Evolutionary conservation across 2,113 vertebrate species (phyloP).

Genomic region (Tamias sibiricus): DNA sequence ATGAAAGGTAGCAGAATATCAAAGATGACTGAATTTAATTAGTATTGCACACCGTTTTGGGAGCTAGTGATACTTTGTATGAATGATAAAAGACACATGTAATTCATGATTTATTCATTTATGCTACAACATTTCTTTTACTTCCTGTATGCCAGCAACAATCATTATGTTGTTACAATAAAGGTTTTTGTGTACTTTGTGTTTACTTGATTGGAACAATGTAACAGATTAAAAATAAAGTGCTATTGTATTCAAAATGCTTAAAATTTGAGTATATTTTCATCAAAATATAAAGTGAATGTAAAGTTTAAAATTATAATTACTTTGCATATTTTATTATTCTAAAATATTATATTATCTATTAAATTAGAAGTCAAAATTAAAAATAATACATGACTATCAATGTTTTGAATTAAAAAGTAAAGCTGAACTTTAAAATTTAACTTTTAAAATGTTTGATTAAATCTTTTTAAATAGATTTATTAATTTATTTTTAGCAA

Average conservation of each 20-base stretch:
- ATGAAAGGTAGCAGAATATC: not conserved
- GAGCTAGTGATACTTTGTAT: not conserved
- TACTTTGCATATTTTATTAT: not conserved
- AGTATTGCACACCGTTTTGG: not conserved
- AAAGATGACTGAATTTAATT: not conserved
- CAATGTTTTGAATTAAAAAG: constrained; percentile 2
- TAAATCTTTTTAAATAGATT: not conserved
- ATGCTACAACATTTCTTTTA: not conserved
- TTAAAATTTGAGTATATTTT: constrained; percentile 19
- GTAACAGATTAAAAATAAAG: not conserved
- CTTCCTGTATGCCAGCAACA: constrained; percentile 39
- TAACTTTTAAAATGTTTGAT: not conserved
- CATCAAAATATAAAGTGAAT: not conserved
- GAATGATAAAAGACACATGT: not conserved
- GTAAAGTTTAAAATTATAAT: not conserved
- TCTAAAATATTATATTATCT: not conserved
- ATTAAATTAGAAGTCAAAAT: constrained; percentile 29
- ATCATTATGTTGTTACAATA: not conserved
- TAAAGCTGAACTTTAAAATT: constrained; percentile 18
- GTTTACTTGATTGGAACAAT: not conserved
- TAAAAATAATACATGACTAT: not conserved
- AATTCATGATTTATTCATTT: not conserved
- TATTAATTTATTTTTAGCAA: not conserved
- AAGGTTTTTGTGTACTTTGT: constrained; percentile 15
- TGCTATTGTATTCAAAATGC: not conserved